Conservation (phyloP, 2,888 invertebrate species). For the Electrophaes corylata region DNA sequence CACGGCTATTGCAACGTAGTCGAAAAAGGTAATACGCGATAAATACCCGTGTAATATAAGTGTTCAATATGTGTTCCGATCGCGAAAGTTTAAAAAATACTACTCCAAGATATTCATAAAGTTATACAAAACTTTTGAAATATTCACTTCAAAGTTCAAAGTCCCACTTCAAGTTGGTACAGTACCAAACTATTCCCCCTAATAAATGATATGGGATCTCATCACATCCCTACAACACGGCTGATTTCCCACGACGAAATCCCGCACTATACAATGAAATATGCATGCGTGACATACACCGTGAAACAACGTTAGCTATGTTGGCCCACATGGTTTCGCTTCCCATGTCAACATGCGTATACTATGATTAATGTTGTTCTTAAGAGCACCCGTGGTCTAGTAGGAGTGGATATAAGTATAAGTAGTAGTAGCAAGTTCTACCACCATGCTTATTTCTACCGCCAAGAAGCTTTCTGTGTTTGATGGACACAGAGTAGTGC, state of each 20-base stretch:
- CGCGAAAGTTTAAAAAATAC: too few relatives aligned
- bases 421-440: too few relatives aligned
- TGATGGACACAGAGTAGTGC: too few relatives aligned
- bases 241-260: constrained; percentile 72
- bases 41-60: too few relatives aligned
- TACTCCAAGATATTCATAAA: constrained; percentile 2
- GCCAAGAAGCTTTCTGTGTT: too few relatives aligned
- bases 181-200: constrained; percentile 32
- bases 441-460: too few relatives aligned
- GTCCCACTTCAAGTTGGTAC: constrained; percentile 14
- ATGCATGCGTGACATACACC: constrained; percentile 73
- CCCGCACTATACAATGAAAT: constrained; percentile 72
- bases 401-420: too few relatives aligned
- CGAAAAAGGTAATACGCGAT: too few relatives aligned
- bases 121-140: constrained; percentile 14
- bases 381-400: neutral
- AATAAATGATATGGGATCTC: constrained; percentile 54
- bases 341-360: constrained; percentile 16
- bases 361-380: constrained; percentile 7
- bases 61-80: too few relatives aligned
- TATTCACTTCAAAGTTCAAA: constrained; percentile 22
- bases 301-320: constrained; percentile 68
- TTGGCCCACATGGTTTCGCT: constrained; percentile 17
- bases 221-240: constrained; percentile 38
- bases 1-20: too few relatives aligned